Conservation (phyloP, 2,113 vertebrate species). For the Perccottus glenii region DNA sequence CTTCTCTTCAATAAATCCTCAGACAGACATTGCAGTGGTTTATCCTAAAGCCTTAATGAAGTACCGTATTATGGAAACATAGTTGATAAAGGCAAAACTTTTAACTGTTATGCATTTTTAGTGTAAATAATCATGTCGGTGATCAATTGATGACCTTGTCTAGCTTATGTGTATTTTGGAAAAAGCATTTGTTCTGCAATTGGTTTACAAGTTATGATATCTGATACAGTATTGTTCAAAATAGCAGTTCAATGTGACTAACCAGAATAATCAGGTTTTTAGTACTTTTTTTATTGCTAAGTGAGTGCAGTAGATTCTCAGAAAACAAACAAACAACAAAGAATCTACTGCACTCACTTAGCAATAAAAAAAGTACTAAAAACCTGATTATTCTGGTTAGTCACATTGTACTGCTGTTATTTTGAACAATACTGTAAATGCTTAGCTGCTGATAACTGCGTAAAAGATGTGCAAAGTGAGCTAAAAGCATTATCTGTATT, state of each 20-base stretch:
- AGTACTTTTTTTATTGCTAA: too few species aligned
- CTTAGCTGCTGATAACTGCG: slow-evolving; percentile 39
- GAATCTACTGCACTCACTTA: too few species aligned
- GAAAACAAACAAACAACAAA: too few species aligned
- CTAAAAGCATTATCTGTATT: slow-evolving; percentile 48
- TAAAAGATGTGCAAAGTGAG: slow-evolving; percentile 28
- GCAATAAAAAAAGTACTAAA: too few species aligned
- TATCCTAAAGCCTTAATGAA: slow-evolving; percentile 5
- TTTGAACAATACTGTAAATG: too few species aligned
- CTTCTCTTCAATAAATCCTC: slow-evolving; percentile 15
- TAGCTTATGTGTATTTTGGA: slow-evolving; percentile 30
- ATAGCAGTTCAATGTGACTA: too few species aligned
- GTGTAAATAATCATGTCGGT: slow-evolving; percentile 26
- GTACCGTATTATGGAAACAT: slow-evolving; percentile 11
- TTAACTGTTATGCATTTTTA: slow-evolving; percentile 46
- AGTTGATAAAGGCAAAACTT: slow-evolving; percentile 11
- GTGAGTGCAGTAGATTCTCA: too few species aligned
- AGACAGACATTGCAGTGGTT: slow-evolving; percentile 30
- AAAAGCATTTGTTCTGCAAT: slow-evolving; percentile 32
- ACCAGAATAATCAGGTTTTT: too few species aligned
- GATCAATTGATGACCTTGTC: slow-evolving; percentile 26
- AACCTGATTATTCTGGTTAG: too few species aligned
- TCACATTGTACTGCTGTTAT: too few species aligned
- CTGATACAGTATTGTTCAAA: too few species aligned
- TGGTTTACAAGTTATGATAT: slow-evolving; percentile 63